Evolutionary conservation across 2,888 invertebrate species (phyloP).

Genomic region (Minunthozetes semirufus): DNA sequence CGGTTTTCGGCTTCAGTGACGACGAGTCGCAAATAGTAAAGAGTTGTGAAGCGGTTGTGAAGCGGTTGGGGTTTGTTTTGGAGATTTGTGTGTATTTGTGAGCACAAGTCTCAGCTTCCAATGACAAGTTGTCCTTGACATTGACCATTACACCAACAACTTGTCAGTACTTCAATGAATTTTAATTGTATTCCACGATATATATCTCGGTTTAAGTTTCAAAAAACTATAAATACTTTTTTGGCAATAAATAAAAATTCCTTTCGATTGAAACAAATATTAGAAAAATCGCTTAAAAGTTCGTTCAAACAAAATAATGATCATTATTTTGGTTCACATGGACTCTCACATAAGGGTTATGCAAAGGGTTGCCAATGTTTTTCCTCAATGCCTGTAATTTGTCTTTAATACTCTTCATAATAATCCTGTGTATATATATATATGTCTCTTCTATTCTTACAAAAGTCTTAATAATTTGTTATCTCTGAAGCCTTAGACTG

Average conservation of each 20-base stretch:
- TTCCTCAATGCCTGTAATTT: not conserved
- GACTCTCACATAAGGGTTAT: not conserved
- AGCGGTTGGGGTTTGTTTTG: too few relatives aligned
- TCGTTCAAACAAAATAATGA: not conserved
- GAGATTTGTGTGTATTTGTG: too few relatives aligned
- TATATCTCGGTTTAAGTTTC: not conserved
- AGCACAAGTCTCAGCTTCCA: not conserved
- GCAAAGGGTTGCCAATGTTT: not conserved
- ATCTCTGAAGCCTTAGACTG: not conserved
- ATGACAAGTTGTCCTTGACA: constrained; percentile 18
- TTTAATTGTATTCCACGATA: not conserved
- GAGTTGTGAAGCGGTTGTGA: too few relatives aligned
- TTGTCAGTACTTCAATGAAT: constrained; percentile 5
- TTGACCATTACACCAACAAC: constrained; percentile 19
- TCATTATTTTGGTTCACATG: not conserved
- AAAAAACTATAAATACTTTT: constrained; percentile 17
- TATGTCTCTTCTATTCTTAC: not conserved
- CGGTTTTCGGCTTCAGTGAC: not conserved
- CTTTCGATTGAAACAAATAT: constrained; percentile 10
- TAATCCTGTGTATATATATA: not conserved
- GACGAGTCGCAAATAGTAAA: too few relatives aligned
- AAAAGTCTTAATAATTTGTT: not conserved
- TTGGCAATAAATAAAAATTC: not conserved
- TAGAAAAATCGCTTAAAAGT: not conserved
- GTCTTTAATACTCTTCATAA: not conserved